These are phyloP conservation scores for Panurus biarmicus DNA, from an alignment of 2,113 vertebrate genomes.

Conservation along the genomic window DNA sequence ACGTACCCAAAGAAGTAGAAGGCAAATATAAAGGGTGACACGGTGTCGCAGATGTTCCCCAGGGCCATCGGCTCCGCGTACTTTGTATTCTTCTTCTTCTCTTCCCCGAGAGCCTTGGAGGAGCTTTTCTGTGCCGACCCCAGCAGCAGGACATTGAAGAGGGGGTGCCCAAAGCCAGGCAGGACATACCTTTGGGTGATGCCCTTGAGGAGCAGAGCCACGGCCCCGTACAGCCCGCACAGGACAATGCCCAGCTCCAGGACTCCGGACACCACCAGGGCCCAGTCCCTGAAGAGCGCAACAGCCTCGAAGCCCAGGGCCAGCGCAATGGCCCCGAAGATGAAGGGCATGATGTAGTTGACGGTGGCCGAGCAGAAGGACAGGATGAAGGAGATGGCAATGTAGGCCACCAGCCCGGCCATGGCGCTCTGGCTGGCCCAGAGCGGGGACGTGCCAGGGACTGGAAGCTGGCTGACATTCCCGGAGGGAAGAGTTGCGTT, in stretches of 20 bases:
- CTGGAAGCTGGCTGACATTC: neutral
- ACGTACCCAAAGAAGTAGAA: constrained; percentile 84
- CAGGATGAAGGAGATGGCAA: constrained; percentile 78
- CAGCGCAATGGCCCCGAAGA: constrained; percentile 79
- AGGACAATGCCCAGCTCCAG: constrained; percentile 77
- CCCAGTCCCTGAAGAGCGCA: constrained; percentile 73
- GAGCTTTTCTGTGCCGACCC: constrained; percentile 71
- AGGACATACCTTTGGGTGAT: constrained; percentile 79
- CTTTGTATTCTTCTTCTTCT: constrained; percentile 88
- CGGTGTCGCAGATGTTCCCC: constrained; percentile 78
- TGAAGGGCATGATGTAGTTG: constrained; percentile 88
- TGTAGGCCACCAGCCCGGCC: constrained; percentile 80
- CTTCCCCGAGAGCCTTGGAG: constrained; percentile 72
- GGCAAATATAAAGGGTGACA: constrained; percentile 79
- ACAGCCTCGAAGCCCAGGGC: constrained; percentile 82
- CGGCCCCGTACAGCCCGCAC: constrained; percentile 79
- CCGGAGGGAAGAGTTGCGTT: neutral
- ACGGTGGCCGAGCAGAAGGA: constrained; percentile 86
- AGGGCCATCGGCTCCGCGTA: constrained; percentile 87
- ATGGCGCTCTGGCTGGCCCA: constrained; percentile 68
- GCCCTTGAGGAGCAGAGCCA: constrained; percentile 80
- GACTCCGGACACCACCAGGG: constrained; percentile 74
- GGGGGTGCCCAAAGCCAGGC: constrained; percentile 83
- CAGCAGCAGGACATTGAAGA: constrained; percentile 83
- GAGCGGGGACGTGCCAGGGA: neutral